Evolutionary conservation across 1,140 invertebrate genomes (phyloP), one percentile per base, ranked within the genome.

Genomic region (Galendromus occidentalis): DNA sequence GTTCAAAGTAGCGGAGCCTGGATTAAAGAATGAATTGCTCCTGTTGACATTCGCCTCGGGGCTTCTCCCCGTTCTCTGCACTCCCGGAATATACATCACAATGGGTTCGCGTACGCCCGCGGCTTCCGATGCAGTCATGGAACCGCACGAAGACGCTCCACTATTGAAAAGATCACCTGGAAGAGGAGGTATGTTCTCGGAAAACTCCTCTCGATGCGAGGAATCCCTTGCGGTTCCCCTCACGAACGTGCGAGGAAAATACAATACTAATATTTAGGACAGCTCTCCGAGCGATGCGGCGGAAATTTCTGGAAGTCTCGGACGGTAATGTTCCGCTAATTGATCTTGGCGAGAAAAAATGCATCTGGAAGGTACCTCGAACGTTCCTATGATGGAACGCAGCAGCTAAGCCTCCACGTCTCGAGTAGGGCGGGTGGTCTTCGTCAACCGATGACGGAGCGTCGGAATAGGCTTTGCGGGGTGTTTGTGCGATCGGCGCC

Each of bases 11-110:
- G 51, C 51, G 51, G 14, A 59, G 17, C 25, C 25, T 25, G n/a
- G 51, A 29, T 59, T 25, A 33, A 59, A 33, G 33, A 59, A 25
- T 33, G 51, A 59, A 59, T 59, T 59, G 22, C 51, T 25, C 51
- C 51, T 25, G 22, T 59, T 59, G 51, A 59, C 51, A 22, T 25
- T 33, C 2, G 51, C 51, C 25, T 59, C 51, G 51, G 51, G 51
- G 22, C 25, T 25, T 14, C 25, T 33, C 20, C 33, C 33, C 12
- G 51, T 33, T 22, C 51, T 59, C 22, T 59, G 51, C 17, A 59
- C 51, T 14, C 51, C 51, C 2, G 51, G 51, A 59, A 59, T 59
- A 59, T 59, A 59, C 51, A 59, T 59, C 14, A 59, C 22, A 4
- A 59, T 59, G 25, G 51, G 51, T 33, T 59, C 51, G 14, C 51